These are phyloP conservation scores for Flexamia atlantica DNA, from an alignment of 2,888 invertebrate genomes.

Conservation along the genomic window DNA sequence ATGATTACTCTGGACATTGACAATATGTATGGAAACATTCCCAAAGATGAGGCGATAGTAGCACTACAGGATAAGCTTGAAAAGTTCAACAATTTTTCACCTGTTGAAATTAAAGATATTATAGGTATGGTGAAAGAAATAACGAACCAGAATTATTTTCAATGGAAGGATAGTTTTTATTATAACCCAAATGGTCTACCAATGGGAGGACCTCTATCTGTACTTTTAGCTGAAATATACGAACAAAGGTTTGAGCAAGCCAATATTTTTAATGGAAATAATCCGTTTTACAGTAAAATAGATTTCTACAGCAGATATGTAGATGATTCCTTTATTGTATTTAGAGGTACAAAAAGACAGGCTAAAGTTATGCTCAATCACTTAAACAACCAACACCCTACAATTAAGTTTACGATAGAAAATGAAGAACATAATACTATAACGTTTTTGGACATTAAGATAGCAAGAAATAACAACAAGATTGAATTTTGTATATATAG, in stretches of 20 bases:
- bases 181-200: slow-evolving; percentile 5
- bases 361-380: neutral
- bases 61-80: neutral
- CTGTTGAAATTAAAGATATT: neutral
- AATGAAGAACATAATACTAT: neutral
- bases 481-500: neutral
- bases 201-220: slow-evolving; percentile 10
- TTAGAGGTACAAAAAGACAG: neutral
- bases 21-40: slow-evolving; percentile 20
- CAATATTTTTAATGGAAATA: neutral
- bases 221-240: neutral
- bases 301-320: slow-evolving; percentile 17
- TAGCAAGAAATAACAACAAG: neutral
- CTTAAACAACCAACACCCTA: neutral
- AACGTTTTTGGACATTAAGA: neutral
- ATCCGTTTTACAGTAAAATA: neutral
- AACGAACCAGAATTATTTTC: neutral
- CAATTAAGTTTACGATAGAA: slow-evolving; percentile 8
- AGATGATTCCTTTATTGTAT: slow-evolving; percentile 2
- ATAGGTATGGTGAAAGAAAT: neutral
- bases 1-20: neutral
- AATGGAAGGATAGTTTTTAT: neutral
- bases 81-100: neutral
- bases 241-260: neutral
- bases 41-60: neutral